Evolutionary conservation across 2,888 invertebrate genomes (phyloP).

Genomic region (Oegoconia quadripuncta): DNA sequence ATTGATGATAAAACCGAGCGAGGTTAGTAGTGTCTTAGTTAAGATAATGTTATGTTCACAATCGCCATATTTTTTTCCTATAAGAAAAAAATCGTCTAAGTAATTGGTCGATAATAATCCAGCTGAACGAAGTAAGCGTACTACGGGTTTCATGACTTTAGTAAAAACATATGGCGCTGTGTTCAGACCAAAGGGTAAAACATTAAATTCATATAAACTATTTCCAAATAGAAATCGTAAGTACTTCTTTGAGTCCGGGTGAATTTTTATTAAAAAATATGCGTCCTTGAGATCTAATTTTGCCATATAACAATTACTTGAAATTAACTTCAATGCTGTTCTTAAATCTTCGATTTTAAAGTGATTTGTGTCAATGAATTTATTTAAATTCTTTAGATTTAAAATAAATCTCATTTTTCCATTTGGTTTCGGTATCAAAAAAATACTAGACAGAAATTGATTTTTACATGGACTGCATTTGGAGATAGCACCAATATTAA

Average conservation of each 20-base stretch:
- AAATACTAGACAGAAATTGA: conserved; percentile 1
- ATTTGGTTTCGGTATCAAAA: conserved; percentile 1
- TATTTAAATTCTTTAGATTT: conserved; percentile 1
- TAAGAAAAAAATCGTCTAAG: neutral
- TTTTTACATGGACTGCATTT: too few species aligned
- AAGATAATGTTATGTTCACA: neutral
- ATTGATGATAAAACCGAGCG: neutral
- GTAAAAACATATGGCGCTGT: conserved; percentile 4
- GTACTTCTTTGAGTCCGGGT: neutral
- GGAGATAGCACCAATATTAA: too few species aligned
- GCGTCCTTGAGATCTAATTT: too few species aligned
- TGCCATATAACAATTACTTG: neutral
- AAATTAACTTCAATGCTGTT: neutral
- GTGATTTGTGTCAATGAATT: neutral
- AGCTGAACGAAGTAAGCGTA: too few species aligned
- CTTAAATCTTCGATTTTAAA: conserved; percentile 2
- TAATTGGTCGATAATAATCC: neutral
- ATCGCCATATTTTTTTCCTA: too few species aligned
- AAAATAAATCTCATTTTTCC: conserved; percentile 3
- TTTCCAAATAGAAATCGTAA: neutral
- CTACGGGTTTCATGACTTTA: conserved; percentile 3
- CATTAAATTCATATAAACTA: conserved; percentile 1
- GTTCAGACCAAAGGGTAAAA: conserved; percentile 2
- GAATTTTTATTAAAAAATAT: too few species aligned
- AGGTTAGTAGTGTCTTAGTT: neutral